A percentile compares a stretch with the other conserved stretches of the same genome.
Conservation (phyloP, 2,888 invertebrate genomes). For the Galeruca laticollis region DNA sequence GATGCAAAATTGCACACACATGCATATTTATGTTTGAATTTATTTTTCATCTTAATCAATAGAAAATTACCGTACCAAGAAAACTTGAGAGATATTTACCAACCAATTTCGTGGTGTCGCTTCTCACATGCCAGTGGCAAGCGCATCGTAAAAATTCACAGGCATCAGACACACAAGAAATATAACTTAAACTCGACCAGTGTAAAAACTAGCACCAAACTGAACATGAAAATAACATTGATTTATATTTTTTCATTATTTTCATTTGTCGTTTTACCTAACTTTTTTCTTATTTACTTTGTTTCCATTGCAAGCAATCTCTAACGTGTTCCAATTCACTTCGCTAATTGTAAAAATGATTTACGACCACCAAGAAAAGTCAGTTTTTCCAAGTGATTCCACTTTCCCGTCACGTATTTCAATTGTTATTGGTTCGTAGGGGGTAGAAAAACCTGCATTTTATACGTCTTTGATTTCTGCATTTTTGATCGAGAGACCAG, state of each 20-base stretch:
- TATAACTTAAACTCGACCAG: too few relatives aligned
- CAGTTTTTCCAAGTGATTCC: constrained; percentile 43
- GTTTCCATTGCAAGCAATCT: not conserved
- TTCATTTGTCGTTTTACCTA: not conserved
- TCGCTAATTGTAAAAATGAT: constrained; percentile 61
- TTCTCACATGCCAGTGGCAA: too few relatives aligned
- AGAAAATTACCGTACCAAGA: too few relatives aligned
- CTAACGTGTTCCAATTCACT: constrained; percentile 52
- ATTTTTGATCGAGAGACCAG: constrained; percentile 39
- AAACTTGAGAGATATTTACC: too few relatives aligned
- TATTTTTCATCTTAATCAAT: too few relatives aligned
- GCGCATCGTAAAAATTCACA: too few relatives aligned
- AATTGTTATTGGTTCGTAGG: constrained; percentile 58
- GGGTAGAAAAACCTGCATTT: constrained; percentile 50
- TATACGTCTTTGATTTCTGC: constrained; percentile 56
- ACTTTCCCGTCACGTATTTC: constrained; percentile 57
- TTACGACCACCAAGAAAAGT: constrained; percentile 51
- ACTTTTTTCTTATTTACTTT: not conserved
- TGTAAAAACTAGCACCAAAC: too few relatives aligned
- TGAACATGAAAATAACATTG: not conserved
- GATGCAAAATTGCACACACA: too few relatives aligned
- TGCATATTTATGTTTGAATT: too few relatives aligned
- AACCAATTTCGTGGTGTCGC: too few relatives aligned
- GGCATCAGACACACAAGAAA: too few relatives aligned
- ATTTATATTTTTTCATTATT: not conserved